These are phyloP conservation scores for Epizoanthus scotinus DNA, from an alignment of 92 coral and sea anemone genomes.

Conservation along the genomic window DNA sequence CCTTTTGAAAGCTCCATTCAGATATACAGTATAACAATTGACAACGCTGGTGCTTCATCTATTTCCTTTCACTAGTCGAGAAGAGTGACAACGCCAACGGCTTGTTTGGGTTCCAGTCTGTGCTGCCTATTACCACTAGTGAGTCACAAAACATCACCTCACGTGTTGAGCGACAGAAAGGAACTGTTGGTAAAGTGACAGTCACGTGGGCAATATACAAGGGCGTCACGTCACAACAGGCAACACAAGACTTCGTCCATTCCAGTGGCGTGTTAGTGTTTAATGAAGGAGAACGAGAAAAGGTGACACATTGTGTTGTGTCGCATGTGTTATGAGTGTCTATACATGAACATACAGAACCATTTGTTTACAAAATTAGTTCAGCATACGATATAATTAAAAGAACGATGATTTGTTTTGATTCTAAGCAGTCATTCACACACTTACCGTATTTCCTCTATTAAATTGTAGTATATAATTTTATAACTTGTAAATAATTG, in stretches of 20 bases:
- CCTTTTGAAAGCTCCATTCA: too few species aligned
- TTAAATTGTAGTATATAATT: too few species aligned
- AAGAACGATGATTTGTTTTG: too few species aligned
- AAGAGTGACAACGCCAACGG: conserved; percentile 99
- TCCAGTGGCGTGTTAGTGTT: conserved; percentile 72
- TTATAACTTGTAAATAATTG: too few species aligned
- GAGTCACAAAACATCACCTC: conserved; percentile 69
- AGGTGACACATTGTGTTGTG: conserved; percentile 43
- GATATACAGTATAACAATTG: too few species aligned
- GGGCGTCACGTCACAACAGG: conserved; percentile 53
- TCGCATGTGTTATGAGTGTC: background rate
- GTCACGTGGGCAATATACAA: conserved; percentile 80
- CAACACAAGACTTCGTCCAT: conserved; percentile 68
- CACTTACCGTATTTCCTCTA: too few species aligned
- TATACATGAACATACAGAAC: too few species aligned
- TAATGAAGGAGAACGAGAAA: conserved; percentile 53
- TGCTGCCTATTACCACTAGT: conserved; percentile 41
- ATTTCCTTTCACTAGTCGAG: conserved; percentile 57
- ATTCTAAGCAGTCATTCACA: too few species aligned
- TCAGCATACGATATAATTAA: too few species aligned
- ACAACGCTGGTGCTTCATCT: background rate
- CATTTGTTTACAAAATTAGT: too few species aligned
- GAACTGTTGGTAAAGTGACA: conserved; percentile 60
- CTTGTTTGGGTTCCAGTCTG: conserved; percentile 76
- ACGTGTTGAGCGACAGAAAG: conserved; percentile 63